Evolutionary conservation across 2,888 invertebrate genomes (phyloP).

Genomic region (Psylliodes chrysocephalus): DNA sequence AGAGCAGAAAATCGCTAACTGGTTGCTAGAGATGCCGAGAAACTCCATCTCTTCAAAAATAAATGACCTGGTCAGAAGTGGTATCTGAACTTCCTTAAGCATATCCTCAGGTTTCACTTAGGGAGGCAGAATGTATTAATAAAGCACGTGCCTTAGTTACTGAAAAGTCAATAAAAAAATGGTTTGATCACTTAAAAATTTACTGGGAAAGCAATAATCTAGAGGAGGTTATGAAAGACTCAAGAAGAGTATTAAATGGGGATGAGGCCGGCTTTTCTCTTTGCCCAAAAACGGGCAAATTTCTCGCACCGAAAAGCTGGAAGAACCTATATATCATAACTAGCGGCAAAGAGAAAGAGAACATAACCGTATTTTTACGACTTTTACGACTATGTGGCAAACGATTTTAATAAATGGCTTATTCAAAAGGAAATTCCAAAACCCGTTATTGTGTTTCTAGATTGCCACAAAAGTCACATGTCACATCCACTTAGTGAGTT

Average conservation of each 20-base stretch:
- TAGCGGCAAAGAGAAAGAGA: slow-evolving; percentile 22
- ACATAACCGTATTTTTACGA: slow-evolving; percentile 11
- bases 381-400: slow-evolving; percentile 10
- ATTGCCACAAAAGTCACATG: not conserved
- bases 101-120: slow-evolving; percentile 41
- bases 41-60: slow-evolving; percentile 30
- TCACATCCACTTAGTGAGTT: not conserved
- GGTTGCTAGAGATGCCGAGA: too few relatives aligned
- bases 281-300: slow-evolving; percentile 53
- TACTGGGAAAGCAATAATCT: slow-evolving; percentile 34
- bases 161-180: slow-evolving; percentile 42
- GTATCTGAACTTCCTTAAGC: slow-evolving; percentile 50
- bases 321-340: slow-evolving; percentile 50
- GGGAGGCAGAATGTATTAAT: slow-evolving; percentile 35
- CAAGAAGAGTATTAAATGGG: slow-evolving; percentile 24
- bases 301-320: slow-evolving; percentile 34
- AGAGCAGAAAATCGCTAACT: too few relatives aligned
- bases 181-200: too few relatives aligned
- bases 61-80: slow-evolving; percentile 46
- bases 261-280: slow-evolving; percentile 55
- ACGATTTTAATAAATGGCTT: slow-evolving; percentile 12
- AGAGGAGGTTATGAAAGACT: slow-evolving; percentile 18
- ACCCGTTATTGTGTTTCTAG: slow-evolving; percentile 9
- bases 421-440: slow-evolving; percentile 5
- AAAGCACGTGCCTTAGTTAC: slow-evolving; percentile 34